Conservation (phyloP, 2,888 invertebrate species). For the Seladonia tumulorum region DNA sequence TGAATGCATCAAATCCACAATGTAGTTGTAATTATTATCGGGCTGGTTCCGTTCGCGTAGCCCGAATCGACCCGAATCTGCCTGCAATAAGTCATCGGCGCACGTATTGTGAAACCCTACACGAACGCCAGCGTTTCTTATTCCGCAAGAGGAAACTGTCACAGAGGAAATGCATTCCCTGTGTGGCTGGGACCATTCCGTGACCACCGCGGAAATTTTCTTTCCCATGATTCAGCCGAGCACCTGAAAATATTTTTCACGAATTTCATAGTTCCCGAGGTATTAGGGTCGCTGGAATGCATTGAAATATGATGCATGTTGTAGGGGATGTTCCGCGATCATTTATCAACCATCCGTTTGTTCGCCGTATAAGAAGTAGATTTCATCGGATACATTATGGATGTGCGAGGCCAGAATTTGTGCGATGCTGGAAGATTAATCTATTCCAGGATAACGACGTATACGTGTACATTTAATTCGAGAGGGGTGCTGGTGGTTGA, state of each 20-base stretch:
- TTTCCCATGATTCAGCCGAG: background rate
- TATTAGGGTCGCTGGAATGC: background rate
- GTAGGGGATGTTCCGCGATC: background rate
- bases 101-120: background rate
- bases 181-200: background rate
- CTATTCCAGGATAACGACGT: background rate
- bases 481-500: background rate
- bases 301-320: background rate
- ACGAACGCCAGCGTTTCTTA: background rate
- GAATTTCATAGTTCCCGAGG: background rate
- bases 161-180: background rate
- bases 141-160: background rate
- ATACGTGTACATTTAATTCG: background rate
- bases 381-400: background rate
- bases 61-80: background rate
- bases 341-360: background rate
- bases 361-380: background rate
- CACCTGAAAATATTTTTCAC: slow-evolving; percentile 3
- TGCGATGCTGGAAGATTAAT: background rate
- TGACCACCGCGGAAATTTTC: background rate
- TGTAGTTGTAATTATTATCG: too few species aligned
- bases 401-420: background rate
- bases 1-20: too few species aligned
- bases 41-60: too few species aligned
- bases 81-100: background rate